These are phyloP conservation scores for Zeus faber DNA, from an alignment of 2,113 vertebrate genomes.

Conservation along the genomic window DNA sequence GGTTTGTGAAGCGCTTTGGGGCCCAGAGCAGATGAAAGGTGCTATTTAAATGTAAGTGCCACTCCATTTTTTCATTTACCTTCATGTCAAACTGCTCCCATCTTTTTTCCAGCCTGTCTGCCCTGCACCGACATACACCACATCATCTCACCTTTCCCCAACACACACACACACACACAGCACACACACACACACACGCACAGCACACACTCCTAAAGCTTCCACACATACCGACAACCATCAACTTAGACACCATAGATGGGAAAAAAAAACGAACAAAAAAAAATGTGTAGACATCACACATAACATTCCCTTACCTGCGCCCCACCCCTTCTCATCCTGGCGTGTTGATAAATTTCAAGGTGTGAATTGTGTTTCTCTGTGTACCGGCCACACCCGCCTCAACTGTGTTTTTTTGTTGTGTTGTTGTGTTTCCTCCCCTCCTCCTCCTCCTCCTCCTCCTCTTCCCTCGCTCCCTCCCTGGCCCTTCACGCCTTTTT, in stretches of 20 bases:
- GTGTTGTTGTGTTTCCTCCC: constrained; percentile 21
- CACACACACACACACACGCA: constrained; percentile 42
- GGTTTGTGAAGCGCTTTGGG: constrained; percentile 86
- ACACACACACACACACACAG: constrained; percentile 26
- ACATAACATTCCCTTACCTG: constrained; percentile 60
- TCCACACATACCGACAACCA: constrained; percentile 52
- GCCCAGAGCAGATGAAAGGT: constrained; percentile 85
- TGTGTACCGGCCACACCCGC: constrained; percentile 10
- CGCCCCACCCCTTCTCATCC: constrained; percentile 45
- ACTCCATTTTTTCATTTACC: constrained; percentile 82
- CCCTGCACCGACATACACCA: no score
- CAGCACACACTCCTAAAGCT: constrained; percentile 38
- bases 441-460: constrained; percentile 3
- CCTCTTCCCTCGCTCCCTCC: not conserved
- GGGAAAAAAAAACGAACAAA: no score
- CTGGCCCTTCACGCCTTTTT: constrained; percentile 18
- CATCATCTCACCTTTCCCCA: no score
- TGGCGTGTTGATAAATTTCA: constrained; percentile 23
- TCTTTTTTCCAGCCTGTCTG: constrained; percentile 62
- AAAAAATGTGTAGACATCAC: constrained; percentile 23
- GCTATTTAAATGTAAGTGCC: constrained; percentile 87
- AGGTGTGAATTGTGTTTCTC: constrained; percentile 36
- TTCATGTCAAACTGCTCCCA: constrained; percentile 70
- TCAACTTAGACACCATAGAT: constrained; percentile 21
- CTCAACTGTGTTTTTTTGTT: constrained; percentile 40